Conservation (phyloP, 1,140 invertebrate species). For the Gryllus bimaculatus region DNA sequence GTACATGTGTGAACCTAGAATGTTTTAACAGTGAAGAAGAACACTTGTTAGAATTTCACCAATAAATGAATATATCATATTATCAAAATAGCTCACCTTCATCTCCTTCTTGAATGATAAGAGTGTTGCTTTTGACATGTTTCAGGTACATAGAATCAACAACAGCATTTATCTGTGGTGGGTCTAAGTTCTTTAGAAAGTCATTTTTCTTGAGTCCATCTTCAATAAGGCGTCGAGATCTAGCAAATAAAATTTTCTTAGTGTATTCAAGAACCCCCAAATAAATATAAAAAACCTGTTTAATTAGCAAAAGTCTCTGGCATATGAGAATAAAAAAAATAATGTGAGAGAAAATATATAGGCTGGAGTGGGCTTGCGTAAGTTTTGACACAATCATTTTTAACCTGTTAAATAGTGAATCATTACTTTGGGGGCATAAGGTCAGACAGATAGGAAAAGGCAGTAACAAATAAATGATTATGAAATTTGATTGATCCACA, state of each 20-base stretch:
- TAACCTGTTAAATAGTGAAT: no score
- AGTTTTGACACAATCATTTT: no score
- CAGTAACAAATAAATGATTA: background rate
- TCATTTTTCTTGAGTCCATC: slow-evolving; percentile 12
- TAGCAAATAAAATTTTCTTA: background rate
- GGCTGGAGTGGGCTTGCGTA: no score
- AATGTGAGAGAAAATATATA: no score
- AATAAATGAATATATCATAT: background rate
- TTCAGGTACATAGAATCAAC: slow-evolving; percentile 17
- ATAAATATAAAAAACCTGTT: no score
- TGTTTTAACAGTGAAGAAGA: background rate
- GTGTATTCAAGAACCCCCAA: no score
- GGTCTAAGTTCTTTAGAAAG: slow-evolving; percentile 17
- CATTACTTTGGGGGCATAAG: background rate
- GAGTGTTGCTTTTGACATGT: background rate
- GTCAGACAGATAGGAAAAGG: background rate
- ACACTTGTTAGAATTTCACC: background rate
- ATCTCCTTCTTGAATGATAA: slow-evolving; percentile 18
- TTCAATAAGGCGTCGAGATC: slow-evolving; percentile 12
- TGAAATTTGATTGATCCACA: no score
- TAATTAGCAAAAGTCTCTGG: no score
- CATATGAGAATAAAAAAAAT: no score
- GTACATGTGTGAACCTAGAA: slow-evolving; percentile 59
- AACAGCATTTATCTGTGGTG: slow-evolving; percentile 7
- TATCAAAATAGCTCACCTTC: background rate